phyloP scores from a whole-genome alignment of 2,888 invertebrate species.

The Apotomis betuletana region DNA sequence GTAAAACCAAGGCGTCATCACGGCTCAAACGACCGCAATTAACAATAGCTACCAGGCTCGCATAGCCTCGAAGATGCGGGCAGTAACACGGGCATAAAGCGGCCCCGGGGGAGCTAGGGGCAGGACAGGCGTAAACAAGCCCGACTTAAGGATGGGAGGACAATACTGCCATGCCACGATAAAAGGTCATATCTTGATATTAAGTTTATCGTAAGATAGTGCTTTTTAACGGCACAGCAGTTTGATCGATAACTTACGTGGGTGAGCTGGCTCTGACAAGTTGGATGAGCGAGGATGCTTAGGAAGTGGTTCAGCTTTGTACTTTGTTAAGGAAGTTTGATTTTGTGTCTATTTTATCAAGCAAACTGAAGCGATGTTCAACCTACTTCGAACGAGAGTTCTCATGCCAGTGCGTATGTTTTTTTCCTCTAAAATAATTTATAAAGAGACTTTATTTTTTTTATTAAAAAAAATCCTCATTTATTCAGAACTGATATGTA shows the following conservation, averaged over 20 bases:
- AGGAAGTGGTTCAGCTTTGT: not conserved
- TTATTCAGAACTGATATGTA: too few species aligned
- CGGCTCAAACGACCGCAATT: slow-evolving; percentile 57
- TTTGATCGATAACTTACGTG: slow-evolving; percentile 28
- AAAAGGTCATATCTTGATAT: too few species aligned
- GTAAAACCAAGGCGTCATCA: slow-evolving; percentile 49
- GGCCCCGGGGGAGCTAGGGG: slow-evolving; percentile 49
- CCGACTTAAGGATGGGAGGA: slow-evolving; percentile 28
- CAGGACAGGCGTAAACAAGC: slow-evolving; percentile 42
- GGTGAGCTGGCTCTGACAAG: slow-evolving; percentile 36
- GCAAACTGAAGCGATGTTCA: not conserved
- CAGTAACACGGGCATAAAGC: slow-evolving; percentile 55
- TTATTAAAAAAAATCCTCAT: too few species aligned
- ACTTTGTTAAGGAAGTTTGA: not conserved
- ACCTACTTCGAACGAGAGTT: not conserved
- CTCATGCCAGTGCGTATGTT: too few species aligned
- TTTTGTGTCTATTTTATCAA: not conserved
- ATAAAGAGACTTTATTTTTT: too few species aligned
- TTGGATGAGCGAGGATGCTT: slow-evolving; percentile 24
- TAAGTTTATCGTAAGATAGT: too few species aligned
- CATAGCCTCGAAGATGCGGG: slow-evolving; percentile 52
- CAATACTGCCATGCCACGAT: not conserved
- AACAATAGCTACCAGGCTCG: slow-evolving; percentile 46
- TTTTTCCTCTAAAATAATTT: too few species aligned
- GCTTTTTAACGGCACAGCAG: too few species aligned